Base-by-base conservation (phyloP, 2,888 invertebrate genomes). In the Drosophila neotestacea region DNA sequence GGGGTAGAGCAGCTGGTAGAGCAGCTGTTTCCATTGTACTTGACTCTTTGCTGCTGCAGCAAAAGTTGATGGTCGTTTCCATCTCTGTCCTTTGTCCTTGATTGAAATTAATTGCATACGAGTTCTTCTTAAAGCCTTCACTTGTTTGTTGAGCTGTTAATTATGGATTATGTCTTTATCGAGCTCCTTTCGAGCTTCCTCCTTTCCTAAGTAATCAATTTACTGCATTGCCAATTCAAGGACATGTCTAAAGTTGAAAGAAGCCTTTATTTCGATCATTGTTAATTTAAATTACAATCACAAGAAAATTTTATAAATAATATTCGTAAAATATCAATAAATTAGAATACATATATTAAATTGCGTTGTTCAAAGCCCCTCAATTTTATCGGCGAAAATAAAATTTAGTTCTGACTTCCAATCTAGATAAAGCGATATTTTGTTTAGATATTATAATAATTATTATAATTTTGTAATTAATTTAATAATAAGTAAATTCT, bases 31-130 rank as follows among this genome's bases (percentile, higher is more conserved):
- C 58, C 68, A 64, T 70, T 65, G 77, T 85, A 70, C 80, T 84
- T 82, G 77, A 83, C 88, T 86, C 22, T 47, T 48, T 47, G 41
- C 42, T 50, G 66, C 50, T 48, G 70, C 86, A 63, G 51, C 70
- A 38, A 28, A 60, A 60, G 56, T 47, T 63, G 71, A 70, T 50
- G 42, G 55, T 48, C 60, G 32, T 42, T 41, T 22, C 42, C 36
- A 22, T 36, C 13, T 44, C 47, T 6, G 11, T 36, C 4, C 16
- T 36, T 34, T 22, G 88, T 70, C 86, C 82, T 83, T 88, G 79
- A 69, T 79, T 61, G 34, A 79, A 89, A 73, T 79, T 89, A 89
- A 89, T 85, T 85, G 78, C 32, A 50, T 41, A 34, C 16, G 27
- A 27, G 41, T 13, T 34, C 4, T 2, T 34, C 36, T 41, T 4